phyloP scores from a whole-genome alignment of 53 echinoderm and acorn worm genomes.

The Actinopyga echinites region DNA sequence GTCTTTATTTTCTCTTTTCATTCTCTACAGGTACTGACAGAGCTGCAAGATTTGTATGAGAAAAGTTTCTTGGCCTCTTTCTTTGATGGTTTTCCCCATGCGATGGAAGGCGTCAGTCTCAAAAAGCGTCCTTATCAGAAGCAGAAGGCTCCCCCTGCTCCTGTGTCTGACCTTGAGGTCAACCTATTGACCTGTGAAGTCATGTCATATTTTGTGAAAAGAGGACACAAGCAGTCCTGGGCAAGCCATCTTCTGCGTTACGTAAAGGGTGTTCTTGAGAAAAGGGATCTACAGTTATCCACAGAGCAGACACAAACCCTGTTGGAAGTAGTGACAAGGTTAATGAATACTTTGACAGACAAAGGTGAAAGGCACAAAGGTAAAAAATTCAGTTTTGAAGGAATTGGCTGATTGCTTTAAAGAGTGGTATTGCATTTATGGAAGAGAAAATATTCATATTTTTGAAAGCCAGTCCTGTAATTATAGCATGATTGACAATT shows the following conservation, averaged over 20 bases:
- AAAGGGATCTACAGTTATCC: slow-evolving; percentile 11
- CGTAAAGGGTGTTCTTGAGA: slow-evolving; percentile 50
- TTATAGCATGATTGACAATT: too few species aligned
- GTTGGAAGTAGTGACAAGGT: slow-evolving; percentile 53
- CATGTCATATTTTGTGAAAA: slow-evolving; percentile 69
- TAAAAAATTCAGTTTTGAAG: neutral
- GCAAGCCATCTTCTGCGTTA: slow-evolving; percentile 58
- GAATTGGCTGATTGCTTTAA: too few species aligned
- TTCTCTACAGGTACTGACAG: slow-evolving; percentile 46
- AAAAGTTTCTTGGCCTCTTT: slow-evolving; percentile 68
- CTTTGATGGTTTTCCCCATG: slow-evolving; percentile 64
- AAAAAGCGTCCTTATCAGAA: neutral
- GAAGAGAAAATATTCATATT: too few species aligned
- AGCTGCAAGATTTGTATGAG: slow-evolving; percentile 59
- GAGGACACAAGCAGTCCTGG: slow-evolving; percentile 57
- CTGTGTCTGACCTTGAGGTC: slow-evolving; percentile 33
- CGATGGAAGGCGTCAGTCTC: slow-evolving; percentile 22
- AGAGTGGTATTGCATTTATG: too few species aligned
- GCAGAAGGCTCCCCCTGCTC: neutral
- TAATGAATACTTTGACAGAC: slow-evolving; percentile 46
- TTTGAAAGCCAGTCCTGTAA: too few species aligned
- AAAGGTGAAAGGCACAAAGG: slow-evolving; percentile 23
- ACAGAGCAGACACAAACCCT: slow-evolving; percentile 57
- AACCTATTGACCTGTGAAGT: slow-evolving; percentile 77
- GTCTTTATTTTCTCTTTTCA: neutral